A percentile compares a stretch with the other conserved stretches of the same genome.
Evolutionary conservation across 2,113 vertebrate genomes (phyloP).

Genomic region (Callionymus lyra): DNA sequence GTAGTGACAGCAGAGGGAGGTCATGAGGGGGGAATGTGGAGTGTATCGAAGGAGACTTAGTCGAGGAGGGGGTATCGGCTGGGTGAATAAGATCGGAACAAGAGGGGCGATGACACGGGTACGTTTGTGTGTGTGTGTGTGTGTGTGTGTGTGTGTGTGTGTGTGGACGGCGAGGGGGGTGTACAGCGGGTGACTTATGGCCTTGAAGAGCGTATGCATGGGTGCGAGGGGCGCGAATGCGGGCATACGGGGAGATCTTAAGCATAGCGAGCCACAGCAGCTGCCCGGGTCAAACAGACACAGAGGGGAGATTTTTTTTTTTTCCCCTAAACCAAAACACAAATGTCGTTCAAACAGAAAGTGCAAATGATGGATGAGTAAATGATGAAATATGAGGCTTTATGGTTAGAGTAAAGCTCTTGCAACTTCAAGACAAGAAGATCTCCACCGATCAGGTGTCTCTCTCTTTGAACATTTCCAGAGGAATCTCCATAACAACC

Average conservation of each 20-base stretch:
- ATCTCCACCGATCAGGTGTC: constrained; percentile 11
- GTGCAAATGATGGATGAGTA: constrained; percentile 13
- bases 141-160: constrained; percentile 27
- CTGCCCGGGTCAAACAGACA: constrained; percentile 56
- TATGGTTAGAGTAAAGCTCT: not conserved
- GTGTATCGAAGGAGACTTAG: constrained; percentile 3
- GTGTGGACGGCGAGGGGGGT: constrained; percentile 14
- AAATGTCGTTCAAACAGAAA: constrained; percentile 11
- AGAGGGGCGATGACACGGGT: constrained; percentile 42
- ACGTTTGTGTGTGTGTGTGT: constrained; percentile 34
- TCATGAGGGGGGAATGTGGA: constrained; percentile 1
- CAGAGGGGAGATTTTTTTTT: constrained; percentile 3
- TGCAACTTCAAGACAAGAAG: constrained; percentile 16
- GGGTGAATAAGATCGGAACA: constrained; percentile 22
- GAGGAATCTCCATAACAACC: constrained; percentile 29
- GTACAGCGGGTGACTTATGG: constrained; percentile 38
- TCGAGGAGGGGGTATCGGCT: constrained; percentile 1
- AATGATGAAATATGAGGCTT: constrained; percentile 22
- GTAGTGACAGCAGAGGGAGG: constrained; percentile 49
- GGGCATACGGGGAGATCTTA: constrained; percentile 35
- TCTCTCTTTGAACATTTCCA: not conserved
- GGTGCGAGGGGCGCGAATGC: constrained; percentile 6
- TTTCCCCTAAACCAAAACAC: constrained; percentile 12
- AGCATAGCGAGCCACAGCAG: constrained; percentile 55
- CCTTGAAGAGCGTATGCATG: constrained; percentile 12